A percentile compares a stretch with the other conserved stretches of the same genome.
phyloP scores from a whole-genome alignment of 2,113 vertebrate genomes.

The Marcusenius ussheri region DNA sequence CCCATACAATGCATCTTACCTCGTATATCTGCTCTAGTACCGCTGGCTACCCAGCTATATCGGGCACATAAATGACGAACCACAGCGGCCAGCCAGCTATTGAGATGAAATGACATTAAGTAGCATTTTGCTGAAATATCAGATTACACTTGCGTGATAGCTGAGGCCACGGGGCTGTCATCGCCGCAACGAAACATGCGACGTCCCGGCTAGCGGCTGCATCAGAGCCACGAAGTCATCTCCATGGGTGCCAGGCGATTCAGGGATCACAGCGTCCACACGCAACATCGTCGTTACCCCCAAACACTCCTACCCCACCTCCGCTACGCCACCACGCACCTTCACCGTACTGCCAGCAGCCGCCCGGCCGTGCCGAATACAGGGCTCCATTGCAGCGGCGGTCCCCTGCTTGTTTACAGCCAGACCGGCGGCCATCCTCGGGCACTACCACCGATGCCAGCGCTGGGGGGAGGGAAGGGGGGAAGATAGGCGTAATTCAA shows the following conservation, averaged over 20 bases:
- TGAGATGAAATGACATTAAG: not conserved
- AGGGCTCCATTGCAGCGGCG: slow-evolving; percentile 56
- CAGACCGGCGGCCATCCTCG: slow-evolving; percentile 70
- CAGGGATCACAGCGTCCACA: not conserved
- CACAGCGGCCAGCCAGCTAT: not conserved
- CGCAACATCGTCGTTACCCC: not conserved
- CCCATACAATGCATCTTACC: not conserved
- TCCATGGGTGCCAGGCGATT: not conserved
- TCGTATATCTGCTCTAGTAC: not conserved
- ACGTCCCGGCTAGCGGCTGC: not conserved
- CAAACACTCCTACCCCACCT: not conserved
- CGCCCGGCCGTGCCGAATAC: slow-evolving; percentile 60
- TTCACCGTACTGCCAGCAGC: slow-evolving; percentile 64
- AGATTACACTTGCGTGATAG: not conserved
- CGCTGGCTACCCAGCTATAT: not conserved
- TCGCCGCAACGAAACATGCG: slow-evolving; percentile 7
- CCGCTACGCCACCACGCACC: slow-evolving; percentile 53
- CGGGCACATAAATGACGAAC: not conserved
- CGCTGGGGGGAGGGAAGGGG: no score
- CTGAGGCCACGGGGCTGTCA: not conserved
- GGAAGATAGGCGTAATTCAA: not conserved
- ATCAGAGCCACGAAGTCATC: not conserved
- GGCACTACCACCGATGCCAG: slow-evolving; percentile 25
- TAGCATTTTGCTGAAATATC: not conserved
- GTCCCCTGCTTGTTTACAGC: slow-evolving; percentile 74